A percentile compares a stretch with the other conserved stretches of the same genome.
phyloP scores from a whole-genome alignment of 2,888 invertebrate genomes.

The Agrotis exclamationis region DNA sequence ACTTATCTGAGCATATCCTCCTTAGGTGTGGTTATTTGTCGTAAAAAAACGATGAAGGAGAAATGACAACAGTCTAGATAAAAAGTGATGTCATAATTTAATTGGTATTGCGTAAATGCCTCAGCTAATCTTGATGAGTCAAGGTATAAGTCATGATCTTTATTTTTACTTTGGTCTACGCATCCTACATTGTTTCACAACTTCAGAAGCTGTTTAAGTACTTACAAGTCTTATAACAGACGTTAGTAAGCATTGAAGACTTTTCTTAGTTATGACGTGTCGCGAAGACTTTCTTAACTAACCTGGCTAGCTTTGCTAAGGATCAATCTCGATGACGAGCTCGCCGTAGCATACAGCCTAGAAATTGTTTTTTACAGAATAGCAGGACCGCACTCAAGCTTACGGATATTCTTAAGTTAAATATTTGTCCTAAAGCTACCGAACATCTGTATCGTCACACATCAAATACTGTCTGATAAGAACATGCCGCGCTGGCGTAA shows the following conservation, averaged over 20 bases:
- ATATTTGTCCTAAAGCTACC: not conserved
- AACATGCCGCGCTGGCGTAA: not conserved
- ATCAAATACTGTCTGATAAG: too few species aligned
- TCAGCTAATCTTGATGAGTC: constrained; percentile 24
- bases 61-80: constrained; percentile 2
- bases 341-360: too few species aligned
- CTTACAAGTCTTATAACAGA: not conserved
- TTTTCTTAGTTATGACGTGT: not conserved
- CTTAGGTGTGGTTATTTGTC: too few species aligned
- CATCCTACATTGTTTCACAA: not conserved
- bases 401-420: not conserved
- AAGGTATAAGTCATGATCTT: constrained; percentile 6
- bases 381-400: too few species aligned
- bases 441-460: too few species aligned
- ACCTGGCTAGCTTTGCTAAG: too few species aligned
- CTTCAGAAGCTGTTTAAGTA: not conserved
- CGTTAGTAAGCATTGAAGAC: not conserved
- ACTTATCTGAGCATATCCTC: not conserved
- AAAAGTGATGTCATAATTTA: constrained; percentile 3
- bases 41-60: not conserved
- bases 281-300: too few species aligned
- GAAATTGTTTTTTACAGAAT: too few species aligned
- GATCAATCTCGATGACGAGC: too few species aligned
- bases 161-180: not conserved
- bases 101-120: constrained; percentile 6